phyloP scores from a whole-genome alignment of 2,113 vertebrate genomes.

The Leucoraja erinaceus region DNA sequence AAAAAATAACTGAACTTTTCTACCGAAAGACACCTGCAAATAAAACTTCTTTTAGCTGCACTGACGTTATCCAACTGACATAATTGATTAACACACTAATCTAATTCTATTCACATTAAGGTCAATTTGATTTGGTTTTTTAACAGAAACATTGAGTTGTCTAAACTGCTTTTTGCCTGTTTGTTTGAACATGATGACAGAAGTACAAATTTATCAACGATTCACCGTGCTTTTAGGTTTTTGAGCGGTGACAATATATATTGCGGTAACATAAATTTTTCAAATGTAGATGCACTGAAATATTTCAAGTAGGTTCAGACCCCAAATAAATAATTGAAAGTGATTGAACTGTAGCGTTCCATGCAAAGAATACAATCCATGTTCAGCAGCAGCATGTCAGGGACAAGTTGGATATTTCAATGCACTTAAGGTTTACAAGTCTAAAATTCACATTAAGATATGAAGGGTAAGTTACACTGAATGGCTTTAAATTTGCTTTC shows the following conservation, averaged over 20 bases:
- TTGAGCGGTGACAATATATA: neutral
- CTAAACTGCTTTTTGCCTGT: neutral
- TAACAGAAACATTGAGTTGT: neutral
- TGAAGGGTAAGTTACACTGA: neutral
- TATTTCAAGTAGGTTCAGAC: neutral
- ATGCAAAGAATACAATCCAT: neutral
- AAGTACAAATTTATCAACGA: neutral
- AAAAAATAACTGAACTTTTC: no score
- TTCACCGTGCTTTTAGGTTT: neutral
- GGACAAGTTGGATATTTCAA: neutral
- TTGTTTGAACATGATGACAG: neutral
- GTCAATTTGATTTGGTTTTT: neutral
- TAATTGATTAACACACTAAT: neutral
- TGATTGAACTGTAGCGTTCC: neutral
- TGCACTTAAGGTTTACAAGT: neutral
- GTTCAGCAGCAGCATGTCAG: neutral
- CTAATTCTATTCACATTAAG: neutral
- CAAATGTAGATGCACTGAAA: neutral
- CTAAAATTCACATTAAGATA: neutral
- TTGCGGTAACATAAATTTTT: neutral
- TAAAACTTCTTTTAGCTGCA: neutral
- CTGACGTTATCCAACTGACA: neutral
- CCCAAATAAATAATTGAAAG: neutral
- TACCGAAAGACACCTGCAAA: neutral
- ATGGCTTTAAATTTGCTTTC: neutral